A percentile compares a stretch with the other conserved stretches of the same genome.
phyloP scores from a whole-genome alignment of 2,797 vertebrate species.

The Gallinago nigripennis region DNA sequence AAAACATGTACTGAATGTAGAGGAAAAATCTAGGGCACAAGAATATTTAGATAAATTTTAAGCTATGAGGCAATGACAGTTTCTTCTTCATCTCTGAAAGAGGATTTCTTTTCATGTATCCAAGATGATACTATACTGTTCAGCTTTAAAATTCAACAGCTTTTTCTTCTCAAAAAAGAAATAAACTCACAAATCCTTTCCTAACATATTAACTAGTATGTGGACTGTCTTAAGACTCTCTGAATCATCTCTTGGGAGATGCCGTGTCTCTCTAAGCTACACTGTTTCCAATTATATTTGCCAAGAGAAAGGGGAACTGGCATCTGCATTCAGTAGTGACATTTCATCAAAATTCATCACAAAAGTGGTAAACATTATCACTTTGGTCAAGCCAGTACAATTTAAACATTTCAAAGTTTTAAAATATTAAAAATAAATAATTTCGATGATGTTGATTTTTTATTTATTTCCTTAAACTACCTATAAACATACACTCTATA shows the following conservation, averaged over 20 bases:
- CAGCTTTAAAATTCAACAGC: slow-evolving; percentile 33
- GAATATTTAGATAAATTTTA: slow-evolving; percentile 28
- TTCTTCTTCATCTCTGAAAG: neutral
- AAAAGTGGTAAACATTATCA: neutral
- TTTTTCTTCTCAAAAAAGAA: neutral
- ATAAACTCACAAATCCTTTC: neutral
- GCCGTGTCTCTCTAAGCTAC: neutral
- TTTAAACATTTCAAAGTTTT: neutral
- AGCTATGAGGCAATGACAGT: slow-evolving; percentile 18
- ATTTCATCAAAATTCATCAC: neutral
- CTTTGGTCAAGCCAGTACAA: neutral
- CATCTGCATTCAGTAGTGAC: neutral
- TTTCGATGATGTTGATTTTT: neutral
- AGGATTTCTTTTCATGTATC: slow-evolving; percentile 36
- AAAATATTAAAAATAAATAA: neutral
- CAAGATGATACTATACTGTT: neutral
- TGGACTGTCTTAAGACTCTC: neutral
- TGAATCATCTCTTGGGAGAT: neutral
- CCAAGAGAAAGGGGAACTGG: neutral
- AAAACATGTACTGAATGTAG: neutral
- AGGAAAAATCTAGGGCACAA: slow-evolving; percentile 50
- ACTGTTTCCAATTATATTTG: neutral
- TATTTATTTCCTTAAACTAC: neutral
- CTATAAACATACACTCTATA: neutral
- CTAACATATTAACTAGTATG: slow-evolving; percentile 22